A percentile compares a stretch with the other conserved stretches of the same genome.
Evolutionary conservation across 2,888 invertebrate genomes (phyloP).

Genomic region (Antheraea yamamai): DNA sequence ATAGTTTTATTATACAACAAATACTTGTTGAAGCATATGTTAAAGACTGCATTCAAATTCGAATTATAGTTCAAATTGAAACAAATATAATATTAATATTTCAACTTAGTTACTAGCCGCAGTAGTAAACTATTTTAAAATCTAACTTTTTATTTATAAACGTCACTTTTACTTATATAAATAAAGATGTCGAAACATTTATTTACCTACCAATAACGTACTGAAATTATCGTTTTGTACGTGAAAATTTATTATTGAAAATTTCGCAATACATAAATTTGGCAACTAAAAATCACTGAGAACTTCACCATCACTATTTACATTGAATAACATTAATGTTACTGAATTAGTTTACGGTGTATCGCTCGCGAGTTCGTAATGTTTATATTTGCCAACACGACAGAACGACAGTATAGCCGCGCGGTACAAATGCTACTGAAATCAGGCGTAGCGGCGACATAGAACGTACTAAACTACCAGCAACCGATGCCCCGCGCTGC

Average conservation of each 20-base stretch:
- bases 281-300: not conserved
- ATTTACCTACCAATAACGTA: not conserved
- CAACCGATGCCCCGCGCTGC: not conserved
- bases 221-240: not conserved
- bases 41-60: not conserved
- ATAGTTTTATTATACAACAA: not conserved
- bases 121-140: not conserved
- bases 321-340: not conserved
- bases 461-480: constrained; percentile 12
- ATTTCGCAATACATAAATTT: not conserved
- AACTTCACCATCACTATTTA: constrained; percentile 5
- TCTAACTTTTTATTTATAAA: not conserved
- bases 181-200: not conserved
- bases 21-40: not conserved
- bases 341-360: not conserved
- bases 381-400: constrained; percentile 24
- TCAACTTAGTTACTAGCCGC: not conserved
- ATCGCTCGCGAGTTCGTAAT: not conserved
- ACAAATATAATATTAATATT: not conserved
- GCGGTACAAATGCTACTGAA: constrained; percentile 41
- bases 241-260: not conserved
- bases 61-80: not conserved
- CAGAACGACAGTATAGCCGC: constrained; percentile 33
- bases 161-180: not conserved
- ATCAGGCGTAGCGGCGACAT: constrained; percentile 28